These are phyloP conservation scores for Octopus sinensis DNA, from an alignment of 1,140 invertebrate genomes.

Conservation along the genomic window DNA sequence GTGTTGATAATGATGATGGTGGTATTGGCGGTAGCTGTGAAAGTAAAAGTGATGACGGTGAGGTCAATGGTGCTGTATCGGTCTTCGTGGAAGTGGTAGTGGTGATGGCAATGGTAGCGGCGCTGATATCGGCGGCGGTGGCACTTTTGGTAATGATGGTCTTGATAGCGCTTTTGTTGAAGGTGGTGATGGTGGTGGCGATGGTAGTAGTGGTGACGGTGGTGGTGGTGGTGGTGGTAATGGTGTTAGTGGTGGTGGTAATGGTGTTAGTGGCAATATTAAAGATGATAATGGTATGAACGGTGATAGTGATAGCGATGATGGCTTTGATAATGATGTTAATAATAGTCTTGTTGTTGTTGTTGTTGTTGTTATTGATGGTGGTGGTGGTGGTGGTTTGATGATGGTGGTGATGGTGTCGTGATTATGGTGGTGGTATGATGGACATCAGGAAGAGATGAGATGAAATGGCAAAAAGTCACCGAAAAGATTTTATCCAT, in stretches of 20 bases:
- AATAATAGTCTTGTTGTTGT: no score
- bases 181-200: constrained; percentile 16
- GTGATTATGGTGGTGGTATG: no score
- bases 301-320: constrained; percentile 14
- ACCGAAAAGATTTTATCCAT: no score
- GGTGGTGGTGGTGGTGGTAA: constrained; percentile 15
- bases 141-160: neutral
- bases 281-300: constrained; percentile 4
- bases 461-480: no score
- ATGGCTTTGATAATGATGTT: no score
- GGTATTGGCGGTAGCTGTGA: neutral
- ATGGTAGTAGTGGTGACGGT: neutral
- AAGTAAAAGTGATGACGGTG: constrained; percentile 18
- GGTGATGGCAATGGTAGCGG: constrained; percentile 17
- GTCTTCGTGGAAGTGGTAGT: constrained; percentile 12
- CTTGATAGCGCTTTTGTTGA: constrained; percentile 12
- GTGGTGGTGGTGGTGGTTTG: no score
- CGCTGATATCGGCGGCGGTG: neutral
- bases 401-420: no score
- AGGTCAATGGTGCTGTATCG: constrained; percentile 20
- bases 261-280: constrained; percentile 1
- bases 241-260: constrained; percentile 18
- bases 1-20: no score
- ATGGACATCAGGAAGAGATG: no score
- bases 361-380: no score